phyloP scores from a whole-genome alignment of 2,797 vertebrate species.

The Sebastes hubbsi region DNA sequence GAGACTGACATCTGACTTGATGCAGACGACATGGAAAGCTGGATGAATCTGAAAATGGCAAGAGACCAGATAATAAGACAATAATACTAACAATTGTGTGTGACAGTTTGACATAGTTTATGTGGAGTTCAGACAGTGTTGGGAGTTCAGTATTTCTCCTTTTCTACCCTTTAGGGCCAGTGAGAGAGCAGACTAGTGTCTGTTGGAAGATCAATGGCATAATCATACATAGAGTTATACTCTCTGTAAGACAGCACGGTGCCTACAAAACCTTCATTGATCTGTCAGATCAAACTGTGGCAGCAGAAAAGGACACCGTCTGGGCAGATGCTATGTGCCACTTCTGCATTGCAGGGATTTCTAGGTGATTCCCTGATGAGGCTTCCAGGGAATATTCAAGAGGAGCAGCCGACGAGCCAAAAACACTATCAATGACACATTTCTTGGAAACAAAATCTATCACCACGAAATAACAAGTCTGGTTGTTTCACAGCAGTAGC shows the following conservation, averaged over 20 bases:
- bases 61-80: not conserved
- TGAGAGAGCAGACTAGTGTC: not conserved
- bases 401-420: slow-evolving; percentile 4
- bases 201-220: not conserved
- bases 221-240: not conserved
- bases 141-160: not conserved
- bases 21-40: not conserved
- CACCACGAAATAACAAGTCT: not conserved
- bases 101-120: too few relatives aligned
- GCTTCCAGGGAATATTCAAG: not conserved
- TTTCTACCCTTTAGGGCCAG: not conserved
- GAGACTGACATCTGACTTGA: not conserved
- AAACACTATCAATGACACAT: not conserved
- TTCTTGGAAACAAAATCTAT: not conserved
- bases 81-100: not conserved
- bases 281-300: not conserved
- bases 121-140: not conserved
- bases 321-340: not conserved
- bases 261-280: not conserved
- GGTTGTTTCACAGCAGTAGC: not conserved
- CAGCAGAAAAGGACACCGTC: not conserved
- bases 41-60: not conserved
- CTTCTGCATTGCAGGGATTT: not conserved
- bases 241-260: not conserved
- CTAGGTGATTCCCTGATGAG: not conserved